phyloP scores from a whole-genome alignment of 2,888 invertebrate species.

The Hyposoter dolosus region DNA sequence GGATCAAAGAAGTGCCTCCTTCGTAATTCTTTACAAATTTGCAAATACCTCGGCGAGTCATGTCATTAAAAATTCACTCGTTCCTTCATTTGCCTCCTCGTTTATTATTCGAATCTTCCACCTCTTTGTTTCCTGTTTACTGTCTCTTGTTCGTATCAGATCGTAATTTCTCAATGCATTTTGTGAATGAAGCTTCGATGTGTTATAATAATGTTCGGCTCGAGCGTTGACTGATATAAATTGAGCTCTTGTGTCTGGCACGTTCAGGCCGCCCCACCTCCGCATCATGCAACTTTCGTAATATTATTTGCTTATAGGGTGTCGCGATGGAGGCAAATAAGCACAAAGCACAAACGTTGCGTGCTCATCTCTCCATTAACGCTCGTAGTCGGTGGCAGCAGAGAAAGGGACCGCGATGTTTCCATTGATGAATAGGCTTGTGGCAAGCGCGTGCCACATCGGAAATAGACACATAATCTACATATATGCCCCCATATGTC shows the following conservation, averaged over 20 bases:
- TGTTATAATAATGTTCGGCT: conserved; percentile 1
- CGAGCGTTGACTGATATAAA: neutral
- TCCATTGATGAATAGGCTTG: conserved; percentile 64
- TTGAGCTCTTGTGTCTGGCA: conserved; percentile 29
- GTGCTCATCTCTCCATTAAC: conserved; percentile 64
- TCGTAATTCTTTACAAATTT: neutral
- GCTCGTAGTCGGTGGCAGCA: conserved; percentile 20
- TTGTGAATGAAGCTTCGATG: conserved; percentile 24
- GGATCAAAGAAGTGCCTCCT: neutral
- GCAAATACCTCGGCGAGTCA: neutral
- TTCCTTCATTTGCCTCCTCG: neutral
- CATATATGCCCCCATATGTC: conserved; percentile 42
- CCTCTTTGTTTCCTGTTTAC: neutral
- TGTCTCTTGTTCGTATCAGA: neutral
- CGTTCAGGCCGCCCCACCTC: conserved; percentile 1
- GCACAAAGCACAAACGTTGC: conserved; percentile 62
- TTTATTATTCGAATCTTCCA: neutral
- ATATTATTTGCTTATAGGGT: conserved; percentile 38
- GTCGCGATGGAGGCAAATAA: conserved; percentile 53
- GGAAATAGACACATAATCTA: conserved; percentile 51
- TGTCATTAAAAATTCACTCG: neutral
- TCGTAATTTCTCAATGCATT: conserved; percentile 16
- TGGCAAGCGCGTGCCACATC: conserved; percentile 51
- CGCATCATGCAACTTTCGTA: conserved; percentile 36
- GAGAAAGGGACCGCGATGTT: conserved; percentile 28